Evolutionary conservation across 2,113 vertebrate species (phyloP).

Genomic region (Isurus oxyrinchus): DNA sequence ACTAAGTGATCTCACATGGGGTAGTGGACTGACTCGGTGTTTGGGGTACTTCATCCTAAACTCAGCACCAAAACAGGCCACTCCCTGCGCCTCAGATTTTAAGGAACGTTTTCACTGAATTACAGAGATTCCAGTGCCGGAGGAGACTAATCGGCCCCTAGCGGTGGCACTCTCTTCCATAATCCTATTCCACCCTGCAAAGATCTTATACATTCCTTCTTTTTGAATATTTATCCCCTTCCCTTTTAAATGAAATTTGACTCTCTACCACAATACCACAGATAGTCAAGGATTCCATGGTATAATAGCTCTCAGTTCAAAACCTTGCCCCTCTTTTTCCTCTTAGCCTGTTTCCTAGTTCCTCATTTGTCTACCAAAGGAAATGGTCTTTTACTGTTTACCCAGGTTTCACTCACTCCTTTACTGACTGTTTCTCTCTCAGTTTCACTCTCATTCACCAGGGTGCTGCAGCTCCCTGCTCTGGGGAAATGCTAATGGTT

Average conservation of each 20-base stretch:
- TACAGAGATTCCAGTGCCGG: neutral
- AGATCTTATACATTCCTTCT: neutral
- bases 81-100: neutral
- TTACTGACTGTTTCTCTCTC: neutral
- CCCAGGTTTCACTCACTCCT: too few species aligned
- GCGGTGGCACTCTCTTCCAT: neutral
- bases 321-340: too few species aligned
- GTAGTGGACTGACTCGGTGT: neutral
- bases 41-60: neutral
- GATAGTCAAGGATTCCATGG: too few species aligned
- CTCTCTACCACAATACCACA: too few species aligned
- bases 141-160: neutral
- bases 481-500: neutral
- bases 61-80: neutral
- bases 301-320: too few species aligned
- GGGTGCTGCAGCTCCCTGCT: neutral
- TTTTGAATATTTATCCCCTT: neutral
- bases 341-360: too few species aligned
- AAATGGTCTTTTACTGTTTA: too few species aligned
- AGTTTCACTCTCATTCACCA: neutral
- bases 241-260: neutral
- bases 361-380: too few species aligned
- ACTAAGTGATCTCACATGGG: neutral
- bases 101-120: neutral
- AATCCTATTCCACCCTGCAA: neutral